A percentile compares a stretch with the other conserved stretches of the same genome.
These are phyloP conservation scores for Cephonodes hylas DNA, from an alignment of 2,888 invertebrate species.

Conservation along the genomic window DNA sequence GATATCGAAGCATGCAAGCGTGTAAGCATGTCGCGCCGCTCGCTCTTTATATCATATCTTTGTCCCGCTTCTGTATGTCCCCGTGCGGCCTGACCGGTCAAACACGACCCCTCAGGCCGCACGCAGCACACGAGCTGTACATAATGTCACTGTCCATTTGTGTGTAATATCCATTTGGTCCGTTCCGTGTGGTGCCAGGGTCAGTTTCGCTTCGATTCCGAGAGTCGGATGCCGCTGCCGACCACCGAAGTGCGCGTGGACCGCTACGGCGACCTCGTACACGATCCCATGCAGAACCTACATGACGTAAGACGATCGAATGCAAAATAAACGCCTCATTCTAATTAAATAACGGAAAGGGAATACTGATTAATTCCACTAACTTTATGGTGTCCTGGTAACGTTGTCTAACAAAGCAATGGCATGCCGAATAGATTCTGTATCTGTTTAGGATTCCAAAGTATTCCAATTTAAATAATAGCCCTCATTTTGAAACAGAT, in stretches of 20 bases:
- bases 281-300: constrained; percentile 75
- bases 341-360: constrained; percentile 22
- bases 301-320: constrained; percentile 79
- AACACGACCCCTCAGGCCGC: constrained; percentile 20
- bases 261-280: constrained; percentile 72
- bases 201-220: constrained; percentile 94
- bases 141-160: constrained; percentile 26
- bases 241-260: constrained; percentile 87
- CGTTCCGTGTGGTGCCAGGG: constrained; percentile 82
- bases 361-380: constrained; percentile 29
- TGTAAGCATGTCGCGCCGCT: constrained; percentile 84
- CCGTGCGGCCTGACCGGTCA: constrained; percentile 23
- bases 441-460: not conserved
- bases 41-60: constrained; percentile 49
- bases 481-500: constrained; percentile 19
- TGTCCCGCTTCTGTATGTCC: constrained; percentile 46
- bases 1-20: constrained; percentile 84
- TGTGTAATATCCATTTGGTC: constrained; percentile 41
- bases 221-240: constrained; percentile 88
- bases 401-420: not conserved
- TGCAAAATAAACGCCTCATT: constrained; percentile 17
- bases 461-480: constrained; percentile 15
- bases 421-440: not conserved
- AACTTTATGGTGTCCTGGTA: constrained; percentile 41
- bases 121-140: constrained; percentile 30